A percentile compares a stretch with the other conserved stretches of the same genome.
Evolutionary conservation across 2,113 vertebrate species (phyloP).

Genomic region (Corydoras maculifer): DNA sequence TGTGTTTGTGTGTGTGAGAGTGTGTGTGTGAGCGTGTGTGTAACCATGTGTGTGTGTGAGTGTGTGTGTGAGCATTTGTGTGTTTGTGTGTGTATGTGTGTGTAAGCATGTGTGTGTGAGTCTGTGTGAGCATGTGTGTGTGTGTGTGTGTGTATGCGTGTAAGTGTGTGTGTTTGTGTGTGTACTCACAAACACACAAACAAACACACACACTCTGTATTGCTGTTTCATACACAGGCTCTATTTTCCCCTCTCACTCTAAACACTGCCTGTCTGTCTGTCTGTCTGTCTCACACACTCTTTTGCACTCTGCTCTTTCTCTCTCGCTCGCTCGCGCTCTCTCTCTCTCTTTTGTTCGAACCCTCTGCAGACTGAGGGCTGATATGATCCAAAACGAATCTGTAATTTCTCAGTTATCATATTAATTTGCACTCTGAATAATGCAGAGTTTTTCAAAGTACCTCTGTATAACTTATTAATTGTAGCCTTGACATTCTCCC

Average conservation of each 20-base stretch:
- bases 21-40: too few relatives aligned
- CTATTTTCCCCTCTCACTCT: constrained; percentile 18
- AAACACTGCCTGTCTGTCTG: not conserved
- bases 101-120: too few relatives aligned
- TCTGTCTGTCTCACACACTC: constrained; percentile 15
- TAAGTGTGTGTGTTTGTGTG: too few relatives aligned
- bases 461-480: constrained; percentile 41
- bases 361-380: not conserved
- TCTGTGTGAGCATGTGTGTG: too few relatives aligned
- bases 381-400: constrained; percentile 36
- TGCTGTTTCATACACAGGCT: not conserved
- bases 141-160: too few relatives aligned
- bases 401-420: constrained; percentile 44
- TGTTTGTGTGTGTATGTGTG: too few relatives aligned
- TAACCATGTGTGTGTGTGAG: too few relatives aligned
- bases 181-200: not conserved
- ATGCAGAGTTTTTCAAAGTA: constrained; percentile 41
- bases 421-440: constrained; percentile 38
- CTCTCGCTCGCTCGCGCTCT: not conserved
- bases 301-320: constrained; percentile 12
- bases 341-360: not conserved
- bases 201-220: not conserved
- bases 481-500: constrained; percentile 22
- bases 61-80: too few relatives aligned
- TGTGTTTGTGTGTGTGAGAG: too few relatives aligned